Base-by-base conservation (phyloP, 2,797 vertebrate species). In the Halcyon smyrnensis region DNA sequence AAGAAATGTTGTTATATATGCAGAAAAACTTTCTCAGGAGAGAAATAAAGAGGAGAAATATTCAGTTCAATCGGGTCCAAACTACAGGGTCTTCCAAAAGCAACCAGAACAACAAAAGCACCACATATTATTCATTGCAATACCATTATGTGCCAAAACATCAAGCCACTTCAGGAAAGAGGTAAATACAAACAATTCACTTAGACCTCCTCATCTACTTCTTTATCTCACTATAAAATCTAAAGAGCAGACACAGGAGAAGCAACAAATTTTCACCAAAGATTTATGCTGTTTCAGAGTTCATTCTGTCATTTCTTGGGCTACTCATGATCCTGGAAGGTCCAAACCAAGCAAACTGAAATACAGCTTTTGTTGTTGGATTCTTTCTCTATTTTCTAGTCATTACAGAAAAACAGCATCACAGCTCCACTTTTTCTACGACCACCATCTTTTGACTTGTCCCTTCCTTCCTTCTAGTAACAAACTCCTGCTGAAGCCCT, bases 91-190 rank as follows among this genome's bases (percentile, higher is more conserved):
- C 92, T 96, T 95, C 75, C 96, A 89, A 96, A 93, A 77, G 94
- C 90, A 96, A 96, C 94, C 96, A 84, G 80, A 95, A 90, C 84
- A 95, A 92, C 84, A 96, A 97, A 93, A 93, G 89, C 77, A 93
- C 93, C 84, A 93, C 84, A 95, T 21, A 93, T 91, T 62, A 90
- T 95, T 95, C 73, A 95, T 91, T 69, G 46, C 81, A 93, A 77
- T 70, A 89, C 78, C 70, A 89, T 95, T 25, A 71, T 0, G 32
- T 79, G 80, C 53, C 62, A 96, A 90, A 90, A 87, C 67, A 92
- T 51, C 69, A 82, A 84, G 39, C n/a, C 74, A 79, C 81, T 84
- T 65, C 46, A 93, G 71, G 32, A 93, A 91, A 81, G 85, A 73
- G 39, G 25, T 59, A 89, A 92, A 93, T 50, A 54, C 37, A 91